Percentiles rank a stretch among this genome's conserved stretches.
Evolutionary conservation across 2,888 invertebrate genomes (phyloP).

Genomic region (Andrena trimmerana): DNA sequence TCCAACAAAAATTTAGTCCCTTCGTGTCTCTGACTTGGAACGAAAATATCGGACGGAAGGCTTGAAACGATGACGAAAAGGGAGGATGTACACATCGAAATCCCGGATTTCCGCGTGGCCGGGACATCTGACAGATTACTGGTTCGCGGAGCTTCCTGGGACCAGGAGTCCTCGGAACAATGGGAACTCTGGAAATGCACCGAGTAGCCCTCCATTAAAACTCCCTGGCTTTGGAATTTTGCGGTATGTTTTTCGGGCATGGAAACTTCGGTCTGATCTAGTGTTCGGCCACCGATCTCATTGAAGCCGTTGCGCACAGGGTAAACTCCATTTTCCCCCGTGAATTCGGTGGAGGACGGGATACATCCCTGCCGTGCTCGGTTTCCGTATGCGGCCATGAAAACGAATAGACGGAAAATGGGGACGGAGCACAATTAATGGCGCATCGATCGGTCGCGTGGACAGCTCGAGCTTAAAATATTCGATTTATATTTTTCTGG

Average conservation of each 20-base stretch:
- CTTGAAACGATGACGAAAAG: neutral
- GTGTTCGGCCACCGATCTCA: slow-evolving; percentile 32
- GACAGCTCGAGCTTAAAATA: slow-evolving; percentile 19
- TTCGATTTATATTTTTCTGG: neutral
- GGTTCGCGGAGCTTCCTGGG: slow-evolving; percentile 28
- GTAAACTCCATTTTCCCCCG: neutral
- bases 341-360: neutral
- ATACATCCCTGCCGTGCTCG: neutral
- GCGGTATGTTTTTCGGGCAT: slow-evolving; percentile 30
- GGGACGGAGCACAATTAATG: neutral
- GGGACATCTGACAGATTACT: slow-evolving; percentile 49
- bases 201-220: slow-evolving; percentile 44
- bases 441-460: slow-evolving; percentile 6
- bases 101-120: slow-evolving; percentile 41
- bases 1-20: neutral
- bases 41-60: slow-evolving; percentile 19
- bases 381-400: neutral
- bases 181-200: slow-evolving; percentile 53
- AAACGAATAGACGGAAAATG: neutral
- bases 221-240: slow-evolving; percentile 6
- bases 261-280: slow-evolving; percentile 31
- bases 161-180: slow-evolving; percentile 40
- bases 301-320: slow-evolving; percentile 3
- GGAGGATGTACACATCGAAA: slow-evolving; percentile 34
- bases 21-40: neutral